Evolutionary conservation across 1,140 invertebrate genomes (phyloP), one percentile per base, ranked within the genome.

Genomic region (Drosophila murphyi): DNA sequence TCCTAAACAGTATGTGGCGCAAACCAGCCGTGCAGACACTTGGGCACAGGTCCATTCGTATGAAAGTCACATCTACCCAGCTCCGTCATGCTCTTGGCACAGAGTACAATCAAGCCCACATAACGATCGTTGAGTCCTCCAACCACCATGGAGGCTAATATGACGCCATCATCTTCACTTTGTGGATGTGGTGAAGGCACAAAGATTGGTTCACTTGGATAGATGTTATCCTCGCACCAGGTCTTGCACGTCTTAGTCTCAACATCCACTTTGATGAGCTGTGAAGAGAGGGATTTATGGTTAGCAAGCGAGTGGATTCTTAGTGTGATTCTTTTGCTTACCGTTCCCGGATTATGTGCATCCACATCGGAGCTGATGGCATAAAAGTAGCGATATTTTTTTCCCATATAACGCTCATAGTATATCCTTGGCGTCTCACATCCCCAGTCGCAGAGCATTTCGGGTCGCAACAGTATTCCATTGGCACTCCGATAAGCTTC

Each of bases 151-250:
- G 95, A 94, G 43, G 96, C 95, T 12, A 97, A 69, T 2, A 97
- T 79, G 4, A 97, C 94, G 0, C 96, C 96, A 76, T 97, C 96
- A 80, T 97, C 96, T 93, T 97, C 96, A 95, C 96, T 96, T 93
- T 94, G 93, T 12, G 95, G 93, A 67, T 95, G 91, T 7, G 97
- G 96, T 8, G 93, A 81, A 2, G 96, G 94, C 7, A 98, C 95
- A 92, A 98, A 98, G 63, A 98, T 95, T 0, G 97, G 97, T 92
- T 98, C 97, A 82, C 97, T 97, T 1, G 97, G 96, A 91, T 96
- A 97, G 59, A 95, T 94, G 63, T 96, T 94, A 2, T 92, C 88
- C 85, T 97, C 96, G 60, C 94, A 94, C 96, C 96, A 98, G 1
- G 94, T 95, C 72, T 94, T 93, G n/a, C 89, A 93, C 1, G 94